phyloP scores from a whole-genome alignment of 2,888 invertebrate genomes.

The Ochlodes sylvanus region DNA sequence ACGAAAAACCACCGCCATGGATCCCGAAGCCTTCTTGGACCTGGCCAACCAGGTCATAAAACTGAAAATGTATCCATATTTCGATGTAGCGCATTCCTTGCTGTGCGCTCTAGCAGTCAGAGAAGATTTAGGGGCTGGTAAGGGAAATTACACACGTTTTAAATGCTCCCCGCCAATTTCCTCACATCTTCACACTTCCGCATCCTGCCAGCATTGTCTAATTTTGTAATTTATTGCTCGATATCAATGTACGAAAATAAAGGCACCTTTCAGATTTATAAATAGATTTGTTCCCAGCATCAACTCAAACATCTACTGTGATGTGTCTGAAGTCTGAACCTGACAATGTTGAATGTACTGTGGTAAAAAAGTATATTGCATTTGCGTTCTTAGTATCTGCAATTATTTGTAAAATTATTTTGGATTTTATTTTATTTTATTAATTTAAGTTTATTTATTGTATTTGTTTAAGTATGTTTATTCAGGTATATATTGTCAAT shows the following conservation, averaged over 20 bases:
- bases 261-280: slow-evolving; percentile 71
- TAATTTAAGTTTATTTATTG: too few relatives aligned
- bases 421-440: too few relatives aligned
- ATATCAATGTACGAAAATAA: slow-evolving; percentile 70
- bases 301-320: slow-evolving; percentile 46
- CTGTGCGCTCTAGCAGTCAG: slow-evolving; percentile 97
- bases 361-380: not conserved
- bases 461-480: too few relatives aligned
- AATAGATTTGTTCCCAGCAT: slow-evolving; percentile 72
- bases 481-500: slow-evolving; percentile 7
- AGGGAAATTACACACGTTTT: slow-evolving; percentile 67
- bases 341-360: slow-evolving; percentile 22
- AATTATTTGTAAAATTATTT: too few relatives aligned
- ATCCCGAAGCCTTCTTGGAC: slow-evolving; percentile 98
- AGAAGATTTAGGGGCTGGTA: slow-evolving; percentile 97
- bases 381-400: not conserved
- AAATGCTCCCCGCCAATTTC: slow-evolving; percentile 56
- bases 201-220: slow-evolving; percentile 52
- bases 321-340: slow-evolving; percentile 26
- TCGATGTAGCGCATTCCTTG: slow-evolving; percentile 98
- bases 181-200: slow-evolving; percentile 51
- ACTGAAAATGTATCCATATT: slow-evolving; percentile 99
- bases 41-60: slow-evolving; percentile 99
- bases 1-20: slow-evolving; percentile 86
- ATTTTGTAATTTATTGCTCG: slow-evolving; percentile 51